A percentile compares a stretch with the other conserved stretches of the same genome.
These are phyloP conservation scores for Adelges cooleyi DNA, from an alignment of 1,140 invertebrate species.

Conservation along the genomic window DNA sequence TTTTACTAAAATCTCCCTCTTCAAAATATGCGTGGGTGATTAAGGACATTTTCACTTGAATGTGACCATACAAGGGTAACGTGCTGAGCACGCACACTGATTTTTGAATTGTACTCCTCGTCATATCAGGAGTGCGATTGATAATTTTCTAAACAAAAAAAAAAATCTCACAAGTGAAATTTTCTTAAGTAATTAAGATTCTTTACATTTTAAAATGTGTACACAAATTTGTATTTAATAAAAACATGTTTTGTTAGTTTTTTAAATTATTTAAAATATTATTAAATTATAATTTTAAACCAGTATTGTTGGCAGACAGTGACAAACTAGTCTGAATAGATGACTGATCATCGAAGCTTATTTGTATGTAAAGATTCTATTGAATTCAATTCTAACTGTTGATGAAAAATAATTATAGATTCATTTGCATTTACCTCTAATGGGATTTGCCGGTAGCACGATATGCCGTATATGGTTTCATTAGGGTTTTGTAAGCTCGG, in stretches of 20 bases:
- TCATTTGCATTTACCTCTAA: constrained; percentile 56
- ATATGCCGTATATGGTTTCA: constrained; percentile 87
- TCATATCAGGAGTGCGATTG: constrained; percentile 93
- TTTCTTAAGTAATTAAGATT: background rate
- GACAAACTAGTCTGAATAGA: background rate
- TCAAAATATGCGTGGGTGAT: constrained; percentile 96
- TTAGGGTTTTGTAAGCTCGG: constrained; percentile 72
- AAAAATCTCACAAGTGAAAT: constrained; percentile 9
- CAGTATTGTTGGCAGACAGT: no score
- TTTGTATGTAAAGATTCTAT: background rate
- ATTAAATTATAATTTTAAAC: no score
- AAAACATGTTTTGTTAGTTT: background rate
- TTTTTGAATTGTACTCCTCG: constrained; percentile 88
- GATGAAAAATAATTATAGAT: no score
- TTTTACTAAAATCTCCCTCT: constrained; percentile 83
- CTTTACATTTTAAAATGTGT: background rate
- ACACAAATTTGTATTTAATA: background rate
- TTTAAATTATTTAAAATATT: no score
- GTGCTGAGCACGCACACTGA: constrained; percentile 82
- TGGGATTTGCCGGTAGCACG: constrained; percentile 95
- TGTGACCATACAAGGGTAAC: constrained; percentile 78
- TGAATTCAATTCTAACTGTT: background rate
- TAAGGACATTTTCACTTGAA: constrained; percentile 88
- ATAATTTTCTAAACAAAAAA: constrained; percentile 63
- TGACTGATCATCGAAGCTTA: background rate